Conservation (phyloP, 2,113 vertebrate genomes). For the Oncorhynchus tshawytscha region DNA sequence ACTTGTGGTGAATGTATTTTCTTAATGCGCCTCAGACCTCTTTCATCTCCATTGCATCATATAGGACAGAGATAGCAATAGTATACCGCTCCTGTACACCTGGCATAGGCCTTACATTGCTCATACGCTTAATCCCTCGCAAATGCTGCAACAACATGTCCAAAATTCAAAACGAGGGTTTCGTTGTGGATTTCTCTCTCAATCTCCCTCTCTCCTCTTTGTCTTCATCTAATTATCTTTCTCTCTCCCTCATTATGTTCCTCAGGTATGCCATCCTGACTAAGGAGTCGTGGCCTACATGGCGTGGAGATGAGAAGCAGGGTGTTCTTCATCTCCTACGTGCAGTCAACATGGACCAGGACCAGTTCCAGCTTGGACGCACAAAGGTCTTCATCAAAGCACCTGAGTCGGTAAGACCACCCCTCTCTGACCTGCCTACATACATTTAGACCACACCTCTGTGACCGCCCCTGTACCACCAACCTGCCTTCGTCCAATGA, state of each 20-base stretch:
- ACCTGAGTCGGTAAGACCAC: constrained; percentile 87
- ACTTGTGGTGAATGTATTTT: not conserved
- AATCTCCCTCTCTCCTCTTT: not conserved
- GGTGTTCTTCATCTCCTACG: constrained; percentile 90
- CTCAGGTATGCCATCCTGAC: constrained; percentile 94
- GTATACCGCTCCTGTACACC: not conserved
- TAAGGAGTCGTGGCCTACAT: constrained; percentile 93
- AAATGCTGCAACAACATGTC: not conserved
- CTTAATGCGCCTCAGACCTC: too few relatives aligned
- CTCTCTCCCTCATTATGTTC: constrained; percentile 2
- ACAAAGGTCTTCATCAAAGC: constrained; percentile 96
- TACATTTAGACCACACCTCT: too few relatives aligned
- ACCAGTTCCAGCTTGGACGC: constrained; percentile 93
- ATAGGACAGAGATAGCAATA: not conserved
- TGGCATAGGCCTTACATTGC: not conserved
- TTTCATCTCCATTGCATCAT: not conserved
- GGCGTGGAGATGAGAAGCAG: constrained; percentile 93
- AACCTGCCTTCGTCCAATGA: constrained; percentile 7
- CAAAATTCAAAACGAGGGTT: not conserved
- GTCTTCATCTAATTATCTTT: not conserved
- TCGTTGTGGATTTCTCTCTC: not conserved
- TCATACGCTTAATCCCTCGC: not conserved
- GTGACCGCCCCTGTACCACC: not conserved
- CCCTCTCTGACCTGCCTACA: not conserved
- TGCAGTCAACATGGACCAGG: constrained; percentile 93